phyloP scores from a whole-genome alignment of 2,888 invertebrate genomes.

The Drosophila eohydei region DNA sequence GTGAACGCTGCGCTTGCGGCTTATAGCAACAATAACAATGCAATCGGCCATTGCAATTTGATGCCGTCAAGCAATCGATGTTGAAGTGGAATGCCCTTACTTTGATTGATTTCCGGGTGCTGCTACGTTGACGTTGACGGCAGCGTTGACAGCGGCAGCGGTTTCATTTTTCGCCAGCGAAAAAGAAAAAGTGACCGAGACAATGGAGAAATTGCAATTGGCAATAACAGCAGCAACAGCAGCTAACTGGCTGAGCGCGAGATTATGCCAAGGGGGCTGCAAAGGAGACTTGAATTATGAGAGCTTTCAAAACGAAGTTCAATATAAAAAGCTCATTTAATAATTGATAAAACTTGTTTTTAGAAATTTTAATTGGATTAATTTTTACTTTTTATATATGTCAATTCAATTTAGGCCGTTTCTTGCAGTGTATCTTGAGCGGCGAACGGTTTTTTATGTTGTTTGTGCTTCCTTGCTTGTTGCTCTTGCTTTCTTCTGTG shows the following conservation, averaged over 20 bases:
- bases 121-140: constrained; percentile 51
- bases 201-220: constrained; percentile 63
- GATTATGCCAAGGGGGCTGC: constrained; percentile 28
- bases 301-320: neutral
- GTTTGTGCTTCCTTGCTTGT: constrained; percentile 8
- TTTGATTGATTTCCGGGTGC: constrained; percentile 82
- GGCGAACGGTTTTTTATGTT: neutral
- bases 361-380: neutral
- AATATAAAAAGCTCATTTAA: neutral
- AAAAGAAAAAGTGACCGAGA: constrained; percentile 64
- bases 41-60: constrained; percentile 62
- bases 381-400: neutral
- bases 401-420: neutral
- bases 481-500: constrained; percentile 31
- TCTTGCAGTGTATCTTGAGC: neutral
- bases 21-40: constrained; percentile 33
- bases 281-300: constrained; percentile 3
- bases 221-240: constrained; percentile 21
- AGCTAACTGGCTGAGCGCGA: constrained; percentile 12
- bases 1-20: constrained; percentile 42
- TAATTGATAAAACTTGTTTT: neutral
- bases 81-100: constrained; percentile 78
- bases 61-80: constrained; percentile 58
- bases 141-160: constrained; percentile 27
- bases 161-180: constrained; percentile 54